Conservation (phyloP, 2,888 invertebrate species). For the Cactoblastis cactorum region DNA sequence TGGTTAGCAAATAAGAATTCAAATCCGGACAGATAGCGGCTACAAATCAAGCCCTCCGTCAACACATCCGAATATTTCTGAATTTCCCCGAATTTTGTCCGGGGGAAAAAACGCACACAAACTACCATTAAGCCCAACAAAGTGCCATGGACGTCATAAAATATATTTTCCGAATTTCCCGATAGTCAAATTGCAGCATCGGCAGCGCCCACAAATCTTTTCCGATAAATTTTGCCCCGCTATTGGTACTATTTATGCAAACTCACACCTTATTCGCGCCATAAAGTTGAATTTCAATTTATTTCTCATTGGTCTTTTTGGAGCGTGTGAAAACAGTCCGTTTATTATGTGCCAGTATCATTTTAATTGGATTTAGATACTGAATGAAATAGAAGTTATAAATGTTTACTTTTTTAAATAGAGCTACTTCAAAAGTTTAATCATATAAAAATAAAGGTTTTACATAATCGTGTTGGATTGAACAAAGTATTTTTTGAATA, state of each 20-base stretch:
- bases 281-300: constrained; percentile 25
- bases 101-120: constrained; percentile 39
- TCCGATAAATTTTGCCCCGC: constrained; percentile 61
- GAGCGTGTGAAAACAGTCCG: constrained; percentile 11
- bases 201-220: constrained; percentile 66
- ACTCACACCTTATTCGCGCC: constrained; percentile 35
- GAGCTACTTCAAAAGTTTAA: no score
- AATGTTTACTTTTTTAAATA: neutral
- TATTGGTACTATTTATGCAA: constrained; percentile 35
- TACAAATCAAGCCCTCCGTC: constrained; percentile 40
- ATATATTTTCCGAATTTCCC: constrained; percentile 74
- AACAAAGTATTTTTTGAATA: no score
- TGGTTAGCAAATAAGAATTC: constrained; percentile 12
- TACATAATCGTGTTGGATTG: no score
- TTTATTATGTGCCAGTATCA: neutral
- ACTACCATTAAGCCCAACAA: constrained; percentile 58
- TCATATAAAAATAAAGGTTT: no score
- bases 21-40: constrained; percentile 13
- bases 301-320: constrained; percentile 13
- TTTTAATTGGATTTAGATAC: neutral
- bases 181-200: constrained; percentile 73
- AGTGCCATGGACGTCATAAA: constrained; percentile 65
- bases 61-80: constrained; percentile 31
- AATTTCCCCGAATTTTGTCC: no score
- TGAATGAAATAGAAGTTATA: no score